Conservation (phyloP, 92 coral and sea anemone genomes). For the Montipora capitata region DNA sequence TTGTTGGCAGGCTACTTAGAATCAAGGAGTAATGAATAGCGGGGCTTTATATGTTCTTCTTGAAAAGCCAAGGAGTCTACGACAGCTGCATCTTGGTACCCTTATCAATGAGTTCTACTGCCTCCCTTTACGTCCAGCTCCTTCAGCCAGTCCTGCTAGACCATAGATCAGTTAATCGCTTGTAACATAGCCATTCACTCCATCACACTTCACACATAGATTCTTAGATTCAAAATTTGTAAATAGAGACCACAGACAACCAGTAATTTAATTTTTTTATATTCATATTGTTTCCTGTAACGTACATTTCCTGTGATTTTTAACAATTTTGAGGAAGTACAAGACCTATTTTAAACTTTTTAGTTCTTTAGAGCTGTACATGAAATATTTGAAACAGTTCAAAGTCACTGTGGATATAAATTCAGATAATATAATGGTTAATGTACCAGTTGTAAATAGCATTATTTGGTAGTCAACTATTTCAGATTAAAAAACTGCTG, state of each 20-base stretch:
- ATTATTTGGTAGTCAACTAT: slow-evolving; percentile 40
- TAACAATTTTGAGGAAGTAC: background rate
- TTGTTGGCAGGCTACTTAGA: no score
- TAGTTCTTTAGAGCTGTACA: slow-evolving; percentile 3
- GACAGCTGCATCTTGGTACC: no score
- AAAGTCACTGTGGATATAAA: slow-evolving; percentile 20
- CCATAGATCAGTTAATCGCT: background rate
- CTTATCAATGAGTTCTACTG: no score
- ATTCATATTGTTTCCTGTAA: background rate
- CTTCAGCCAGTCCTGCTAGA: background rate
- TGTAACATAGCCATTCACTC: slow-evolving; percentile 28
- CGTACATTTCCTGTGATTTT: background rate
- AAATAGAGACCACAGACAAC: background rate
- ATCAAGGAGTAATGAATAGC: no score
- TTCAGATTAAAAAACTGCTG: slow-evolving; percentile 28
- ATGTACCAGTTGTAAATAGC: slow-evolving; percentile 55
- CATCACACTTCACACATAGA: background rate
- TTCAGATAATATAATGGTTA: slow-evolving; percentile 40
- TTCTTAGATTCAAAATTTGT: slow-evolving; percentile 25
- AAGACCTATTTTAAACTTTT: background rate
- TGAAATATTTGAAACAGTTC: slow-evolving; percentile 7
- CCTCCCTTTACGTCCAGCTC: background rate
- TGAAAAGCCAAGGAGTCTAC: no score
- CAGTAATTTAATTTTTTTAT: slow-evolving; percentile 14
- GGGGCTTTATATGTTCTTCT: no score